Evolutionary conservation across 2,797 vertebrate species (phyloP).

Genomic region (Nasua narica): DNA sequence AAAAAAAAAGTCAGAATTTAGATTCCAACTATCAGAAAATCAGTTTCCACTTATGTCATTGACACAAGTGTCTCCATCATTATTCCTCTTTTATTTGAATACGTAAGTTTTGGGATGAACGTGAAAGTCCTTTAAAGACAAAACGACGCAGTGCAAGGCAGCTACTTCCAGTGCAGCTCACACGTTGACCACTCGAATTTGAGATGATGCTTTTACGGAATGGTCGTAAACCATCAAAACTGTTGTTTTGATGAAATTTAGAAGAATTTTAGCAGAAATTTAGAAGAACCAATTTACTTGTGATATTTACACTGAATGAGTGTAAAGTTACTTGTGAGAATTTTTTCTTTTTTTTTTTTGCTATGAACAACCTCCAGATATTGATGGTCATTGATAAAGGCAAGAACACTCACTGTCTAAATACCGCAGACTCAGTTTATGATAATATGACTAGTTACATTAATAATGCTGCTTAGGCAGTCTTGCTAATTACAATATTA

Average conservation of each 20-base stretch:
- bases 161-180: neutral
- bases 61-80: neutral
- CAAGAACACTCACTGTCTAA: conserved; percentile 71
- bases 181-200: neutral
- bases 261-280: too few relatives aligned
- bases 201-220: neutral
- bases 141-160: neutral
- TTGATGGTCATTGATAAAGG: conserved; percentile 78
- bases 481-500: conserved; percentile 82
- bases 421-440: conserved; percentile 79
- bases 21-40: neutral
- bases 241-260: too few relatives aligned
- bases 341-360: conserved; percentile 63
- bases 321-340: conserved; percentile 49
- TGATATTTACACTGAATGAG: conserved; percentile 32
- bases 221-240: neutral
- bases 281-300: neutral
- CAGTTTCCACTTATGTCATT: conserved; percentile 6
- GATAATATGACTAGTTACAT: conserved; percentile 82
- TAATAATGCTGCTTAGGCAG: conserved; percentile 80
- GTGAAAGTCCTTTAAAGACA: neutral
- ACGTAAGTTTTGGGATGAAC: neutral
- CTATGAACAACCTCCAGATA: conserved; percentile 70
- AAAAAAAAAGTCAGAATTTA: conserved; percentile 28
- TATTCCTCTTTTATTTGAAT: conserved; percentile 26